Conservation (phyloP, 1,140 invertebrate species). For the Philotrypesis tridentata region DNA sequence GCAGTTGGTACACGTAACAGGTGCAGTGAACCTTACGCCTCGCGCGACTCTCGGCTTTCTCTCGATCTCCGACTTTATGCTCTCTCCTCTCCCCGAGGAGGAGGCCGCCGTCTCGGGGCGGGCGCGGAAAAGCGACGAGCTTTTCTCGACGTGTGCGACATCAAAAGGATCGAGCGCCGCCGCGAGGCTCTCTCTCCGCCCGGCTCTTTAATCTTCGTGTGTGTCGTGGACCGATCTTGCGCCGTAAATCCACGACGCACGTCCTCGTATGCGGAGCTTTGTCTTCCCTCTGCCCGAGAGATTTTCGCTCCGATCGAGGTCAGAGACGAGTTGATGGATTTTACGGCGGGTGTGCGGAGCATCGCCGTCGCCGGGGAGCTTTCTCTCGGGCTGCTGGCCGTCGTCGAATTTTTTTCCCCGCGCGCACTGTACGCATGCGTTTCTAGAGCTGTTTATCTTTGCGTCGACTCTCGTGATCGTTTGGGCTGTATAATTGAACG, state of each 20-base stretch:
- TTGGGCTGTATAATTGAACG: too few relatives aligned
- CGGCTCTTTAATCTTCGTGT: neutral
- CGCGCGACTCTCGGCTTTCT: neutral
- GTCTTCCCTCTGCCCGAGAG: neutral
- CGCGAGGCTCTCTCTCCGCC: neutral
- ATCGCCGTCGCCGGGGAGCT: too few relatives aligned
- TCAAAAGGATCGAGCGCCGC: neutral
- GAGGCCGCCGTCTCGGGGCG: too few relatives aligned
- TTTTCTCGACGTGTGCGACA: neutral
- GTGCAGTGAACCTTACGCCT: neutral
- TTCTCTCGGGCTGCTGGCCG: neutral
- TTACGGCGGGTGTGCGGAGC: too few relatives aligned
- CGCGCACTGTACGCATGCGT: too few relatives aligned
- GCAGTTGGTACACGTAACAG: constrained; percentile 5
- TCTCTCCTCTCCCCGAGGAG: neutral
- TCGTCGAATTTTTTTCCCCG: neutral
- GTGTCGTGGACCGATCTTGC: neutral
- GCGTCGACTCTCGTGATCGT: too few relatives aligned
- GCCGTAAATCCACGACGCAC: neutral
- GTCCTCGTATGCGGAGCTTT: neutral
- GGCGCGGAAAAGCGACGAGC: neutral
- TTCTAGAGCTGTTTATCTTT: neutral
- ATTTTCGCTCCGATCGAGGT: neutral
- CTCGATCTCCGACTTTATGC: neutral
- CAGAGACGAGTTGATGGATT: neutral